Conservation (phyloP, 1,140 invertebrate species). For the Manduca sexta region DNA sequence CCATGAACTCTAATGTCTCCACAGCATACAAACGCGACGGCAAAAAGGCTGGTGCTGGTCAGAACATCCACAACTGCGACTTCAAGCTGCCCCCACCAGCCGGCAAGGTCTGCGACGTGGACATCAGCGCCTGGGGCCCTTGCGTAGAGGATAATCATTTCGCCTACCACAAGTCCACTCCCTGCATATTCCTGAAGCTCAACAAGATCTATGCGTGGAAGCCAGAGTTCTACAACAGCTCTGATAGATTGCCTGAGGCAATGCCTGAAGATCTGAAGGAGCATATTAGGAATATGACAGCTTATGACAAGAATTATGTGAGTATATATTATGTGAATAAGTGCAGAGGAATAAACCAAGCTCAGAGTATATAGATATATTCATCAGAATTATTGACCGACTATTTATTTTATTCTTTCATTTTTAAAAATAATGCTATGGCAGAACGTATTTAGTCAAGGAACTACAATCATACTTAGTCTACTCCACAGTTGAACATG, state of each 20-base stretch:
- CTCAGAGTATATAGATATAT: no score
- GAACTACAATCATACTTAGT: not conserved
- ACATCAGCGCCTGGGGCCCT: constrained; percentile 76
- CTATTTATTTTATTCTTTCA: no score
- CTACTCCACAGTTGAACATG: constrained; percentile 68
- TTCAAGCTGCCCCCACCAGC: constrained; percentile 76
- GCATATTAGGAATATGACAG: constrained; percentile 80
- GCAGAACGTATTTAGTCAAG: no score
- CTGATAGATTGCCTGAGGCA: constrained; percentile 74
- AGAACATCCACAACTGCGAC: constrained; percentile 80
- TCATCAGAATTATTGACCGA: no score
- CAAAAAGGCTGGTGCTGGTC: constrained; percentile 75
- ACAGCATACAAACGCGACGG: constrained; percentile 81
- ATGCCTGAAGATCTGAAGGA: constrained; percentile 81
- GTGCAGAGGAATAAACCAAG: no score
- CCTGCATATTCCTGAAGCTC: constrained; percentile 88
- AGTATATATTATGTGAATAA: constrained; percentile 16
- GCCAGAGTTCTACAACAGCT: constrained; percentile 81
- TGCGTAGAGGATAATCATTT: constrained; percentile 83
- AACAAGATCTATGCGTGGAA: constrained; percentile 88
- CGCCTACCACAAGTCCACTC: constrained; percentile 84
- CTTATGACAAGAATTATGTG: constrained; percentile 61
- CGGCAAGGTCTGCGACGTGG: constrained; percentile 74
- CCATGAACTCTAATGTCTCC: constrained; percentile 7
- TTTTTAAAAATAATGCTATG: no score